Base-by-base conservation (phyloP, 2,888 invertebrate species). In the Blera fallax region DNA sequence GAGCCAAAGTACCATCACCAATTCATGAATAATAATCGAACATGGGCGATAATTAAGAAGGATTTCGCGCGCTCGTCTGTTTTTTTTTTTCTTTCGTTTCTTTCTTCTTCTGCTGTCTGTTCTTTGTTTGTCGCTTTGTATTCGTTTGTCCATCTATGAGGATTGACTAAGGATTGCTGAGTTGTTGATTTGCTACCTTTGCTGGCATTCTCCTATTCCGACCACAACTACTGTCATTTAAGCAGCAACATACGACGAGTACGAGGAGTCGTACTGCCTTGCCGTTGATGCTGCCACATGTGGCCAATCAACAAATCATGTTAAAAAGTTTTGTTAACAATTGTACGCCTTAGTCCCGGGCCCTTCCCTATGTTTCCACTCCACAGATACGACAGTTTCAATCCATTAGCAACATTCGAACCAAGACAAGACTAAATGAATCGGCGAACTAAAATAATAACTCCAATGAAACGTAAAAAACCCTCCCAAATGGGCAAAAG, bases 21-120 rank as follows among this genome's bases (percentile, higher is more conserved):
- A 70, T 85, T 87, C 81, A 82, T 87, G 87, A 87, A 87, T 87
- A 87, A 87, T 87, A 87, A 87, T 82, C 87, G 69, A 82, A 87
- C 87, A 87, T 72, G 87, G 82, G 87, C 73, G 87, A 87, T 87
- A 87, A 87, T 87, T 87, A 87, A 87, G 82, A 82, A 82, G 82
- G 87, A 87, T 78, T 87, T 78, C 81, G 76, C 76, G 76, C 81
- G 60, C 11, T 52, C 64, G 14, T 58, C 34, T 34, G 21, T 24
- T 34, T 69, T 69, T 40, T 48, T 10, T 40, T 50, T 40, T 52
- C 34, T 14, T 27, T 0, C n/a, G n/a, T 24, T 37, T 73, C 18
- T 10, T 21, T 48, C 65, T 48, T 27, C 11, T 37, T 50, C 40
- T 8, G 16, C n/a, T n/a, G n/a, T n/a, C n/a, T 43, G 5, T 29